Evolutionary conservation across 1,140 invertebrate genomes (phyloP).

Genomic region (Cataglyphis hispanica): DNA sequence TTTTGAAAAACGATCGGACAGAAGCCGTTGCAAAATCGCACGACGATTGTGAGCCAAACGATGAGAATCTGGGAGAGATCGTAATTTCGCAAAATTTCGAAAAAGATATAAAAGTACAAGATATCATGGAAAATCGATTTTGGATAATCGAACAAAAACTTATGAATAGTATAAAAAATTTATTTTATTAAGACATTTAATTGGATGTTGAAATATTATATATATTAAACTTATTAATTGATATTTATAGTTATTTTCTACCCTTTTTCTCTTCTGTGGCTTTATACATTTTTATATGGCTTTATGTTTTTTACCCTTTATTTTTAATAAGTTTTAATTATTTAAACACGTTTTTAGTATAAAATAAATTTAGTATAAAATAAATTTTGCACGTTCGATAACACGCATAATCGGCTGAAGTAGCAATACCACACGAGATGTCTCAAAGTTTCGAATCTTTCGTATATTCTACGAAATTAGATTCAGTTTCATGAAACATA

Average conservation of each 20-base stretch:
- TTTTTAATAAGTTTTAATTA: neutral
- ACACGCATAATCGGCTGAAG: neutral
- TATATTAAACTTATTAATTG: neutral
- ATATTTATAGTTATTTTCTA: too few species aligned
- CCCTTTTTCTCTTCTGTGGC: too few species aligned
- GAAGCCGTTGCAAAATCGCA: conserved; percentile 29
- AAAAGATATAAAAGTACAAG: too few species aligned
- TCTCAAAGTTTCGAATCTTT: neutral
- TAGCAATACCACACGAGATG: neutral
- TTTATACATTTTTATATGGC: neutral
- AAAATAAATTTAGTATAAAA: neutral
- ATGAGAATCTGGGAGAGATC: conserved; percentile 63
- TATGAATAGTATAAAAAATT: too few species aligned
- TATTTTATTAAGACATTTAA: too few species aligned
- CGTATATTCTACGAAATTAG: conserved; percentile 68
- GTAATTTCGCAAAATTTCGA: conserved; percentile 59
- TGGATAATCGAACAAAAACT: too few species aligned
- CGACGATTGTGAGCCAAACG: conserved; percentile 33
- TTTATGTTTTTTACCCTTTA: neutral
- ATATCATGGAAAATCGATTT: too few species aligned
- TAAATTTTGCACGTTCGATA: neutral
- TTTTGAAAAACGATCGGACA: conserved; percentile 57
- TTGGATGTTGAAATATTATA: neutral
- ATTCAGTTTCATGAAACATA: conserved; percentile 71
- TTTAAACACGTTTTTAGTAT: too few species aligned